Base-by-base conservation (phyloP, 2,113 vertebrate genomes). In the Centropus bengalensis region DNA sequence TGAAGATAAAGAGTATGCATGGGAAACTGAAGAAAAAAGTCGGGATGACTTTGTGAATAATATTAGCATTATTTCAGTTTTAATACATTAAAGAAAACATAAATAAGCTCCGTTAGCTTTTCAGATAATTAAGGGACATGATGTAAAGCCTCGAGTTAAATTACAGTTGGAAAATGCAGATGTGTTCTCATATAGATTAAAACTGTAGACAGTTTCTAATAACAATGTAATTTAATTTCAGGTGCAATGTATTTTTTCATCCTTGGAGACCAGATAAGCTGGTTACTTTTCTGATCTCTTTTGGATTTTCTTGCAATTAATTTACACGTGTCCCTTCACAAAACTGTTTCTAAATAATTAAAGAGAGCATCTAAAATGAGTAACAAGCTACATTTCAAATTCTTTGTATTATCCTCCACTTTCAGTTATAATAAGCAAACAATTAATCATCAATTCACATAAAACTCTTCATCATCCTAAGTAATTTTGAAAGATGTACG, bases 101-200 rank as follows among this genome's bases (percentile, higher is more conserved):
- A 85, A 91, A 89, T 85, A 76, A 89, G 74, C 89, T 56, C 74
- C 82, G 2, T 84, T 89, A 82, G 58, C 89, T 64, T 64, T 76
- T 75, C 56, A 76, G 87, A 71, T 94, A 92, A 94, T 87, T 92
- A 96, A 91, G 69, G 92, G 66, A 56, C 62, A 67, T 19, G 78
- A 70, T 67, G 69, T 76, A 40, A 7, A 75, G 55, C 42, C 77
- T 51, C 2, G 3, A 54, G 81, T 91, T 82, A 75, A 79, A 89
- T 44, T 26, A 12, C 66, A 56, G 55, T 84, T 89, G 81, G 69
- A 68, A 92, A 87, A 52, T 55, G 74, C 81, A 91, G 89, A 60
- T 94, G 87, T 78, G 60, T 27, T 89, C 77, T 74, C 80, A 17
- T 63, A 52, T 2, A 91, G 80, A 56, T 70, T 59, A 74, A 74